A percentile compares a stretch with the other conserved stretches of the same genome.
phyloP scores from a whole-genome alignment of 1,140 invertebrate genomes.

The Sogatella furcifera region DNA sequence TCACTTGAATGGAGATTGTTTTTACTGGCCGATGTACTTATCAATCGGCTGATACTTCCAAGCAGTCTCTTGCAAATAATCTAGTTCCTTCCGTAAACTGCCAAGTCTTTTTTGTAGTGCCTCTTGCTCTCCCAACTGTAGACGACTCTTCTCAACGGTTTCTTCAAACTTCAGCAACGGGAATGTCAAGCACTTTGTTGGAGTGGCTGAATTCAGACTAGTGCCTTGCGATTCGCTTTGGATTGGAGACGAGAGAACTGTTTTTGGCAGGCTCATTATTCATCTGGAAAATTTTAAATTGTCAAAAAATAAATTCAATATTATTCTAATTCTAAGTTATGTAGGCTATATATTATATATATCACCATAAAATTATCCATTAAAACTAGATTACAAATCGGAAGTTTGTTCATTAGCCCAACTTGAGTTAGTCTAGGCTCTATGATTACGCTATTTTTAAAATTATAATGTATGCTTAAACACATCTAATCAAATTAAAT shows the following conservation, averaged over 20 bases:
- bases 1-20: too few relatives aligned
- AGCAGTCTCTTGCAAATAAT: slow-evolving; percentile 34
- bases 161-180: slow-evolving; percentile 12
- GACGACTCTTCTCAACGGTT: slow-evolving; percentile 5
- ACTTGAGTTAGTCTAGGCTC: too few relatives aligned
- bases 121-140: slow-evolving; percentile 22
- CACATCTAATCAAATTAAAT: too few relatives aligned
- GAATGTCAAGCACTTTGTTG: not conserved
- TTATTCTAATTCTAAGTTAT: too few relatives aligned
- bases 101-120: slow-evolving; percentile 34
- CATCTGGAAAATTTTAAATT: too few relatives aligned
- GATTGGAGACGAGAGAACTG: slow-evolving; percentile 12
- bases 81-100: slow-evolving; percentile 33
- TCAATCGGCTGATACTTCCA: slow-evolving; percentile 38
- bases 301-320: too few relatives aligned
- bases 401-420: too few relatives aligned
- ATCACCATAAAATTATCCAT: too few relatives aligned
- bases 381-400: too few relatives aligned
- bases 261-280: slow-evolving; percentile 8
- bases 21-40: slow-evolving; percentile 35
- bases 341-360: too few relatives aligned
- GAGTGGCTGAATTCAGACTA: not conserved
- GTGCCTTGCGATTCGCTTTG: slow-evolving; percentile 6
- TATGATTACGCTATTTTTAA: too few relatives aligned
- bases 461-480: too few relatives aligned